Percentiles rank a stretch among this genome's conserved stretches.
These are phyloP conservation scores for Drosophila obscura DNA, from an alignment of 1,140 invertebrate genomes.

Conservation along the genomic window DNA sequence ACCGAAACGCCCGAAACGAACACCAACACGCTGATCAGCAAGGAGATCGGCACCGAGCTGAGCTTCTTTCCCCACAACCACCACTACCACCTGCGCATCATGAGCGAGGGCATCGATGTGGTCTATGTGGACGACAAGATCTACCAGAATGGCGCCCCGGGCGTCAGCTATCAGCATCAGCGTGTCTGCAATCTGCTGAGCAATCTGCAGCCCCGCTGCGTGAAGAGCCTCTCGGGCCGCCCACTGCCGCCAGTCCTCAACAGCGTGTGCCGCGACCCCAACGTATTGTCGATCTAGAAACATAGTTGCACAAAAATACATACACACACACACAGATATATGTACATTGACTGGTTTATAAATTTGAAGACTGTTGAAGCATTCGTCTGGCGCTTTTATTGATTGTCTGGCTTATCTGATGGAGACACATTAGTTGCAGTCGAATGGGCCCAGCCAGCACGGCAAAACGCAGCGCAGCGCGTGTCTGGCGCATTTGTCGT, in stretches of 20 bases:
- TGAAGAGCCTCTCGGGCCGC: conserved; percentile 49
- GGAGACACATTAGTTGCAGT: conserved; percentile 59
- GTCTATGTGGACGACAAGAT: conserved; percentile 60
- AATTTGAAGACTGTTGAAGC: conserved; percentile 15
- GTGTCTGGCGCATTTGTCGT: conserved; percentile 33
- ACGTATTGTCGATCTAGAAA: conserved; percentile 2
- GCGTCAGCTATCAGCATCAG: conserved; percentile 47
- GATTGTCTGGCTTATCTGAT: conserved; percentile 60
- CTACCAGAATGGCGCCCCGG: conserved; percentile 3
- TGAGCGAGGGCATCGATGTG: conserved; percentile 62
- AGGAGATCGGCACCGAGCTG: conserved; percentile 56
- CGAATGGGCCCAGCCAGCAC: conserved; percentile 20
- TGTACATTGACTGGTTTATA: conserved; percentile 24
- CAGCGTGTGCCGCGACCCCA: conserved; percentile 30
- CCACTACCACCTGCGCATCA: conserved; percentile 54
- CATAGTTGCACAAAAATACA: not conserved
- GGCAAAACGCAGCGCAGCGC: no score
- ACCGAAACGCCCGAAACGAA: not conserved
- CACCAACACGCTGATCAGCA: conserved; percentile 49
- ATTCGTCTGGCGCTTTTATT: conserved; percentile 9
- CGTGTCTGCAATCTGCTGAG: conserved; percentile 49
- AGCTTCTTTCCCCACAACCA: conserved; percentile 61
- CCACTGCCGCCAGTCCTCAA: conserved; percentile 40
- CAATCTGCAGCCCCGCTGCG: conserved; percentile 48
- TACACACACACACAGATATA: not conserved